phyloP scores from a whole-genome alignment of 2,888 invertebrate genomes.

The Drosophila monieri region DNA sequence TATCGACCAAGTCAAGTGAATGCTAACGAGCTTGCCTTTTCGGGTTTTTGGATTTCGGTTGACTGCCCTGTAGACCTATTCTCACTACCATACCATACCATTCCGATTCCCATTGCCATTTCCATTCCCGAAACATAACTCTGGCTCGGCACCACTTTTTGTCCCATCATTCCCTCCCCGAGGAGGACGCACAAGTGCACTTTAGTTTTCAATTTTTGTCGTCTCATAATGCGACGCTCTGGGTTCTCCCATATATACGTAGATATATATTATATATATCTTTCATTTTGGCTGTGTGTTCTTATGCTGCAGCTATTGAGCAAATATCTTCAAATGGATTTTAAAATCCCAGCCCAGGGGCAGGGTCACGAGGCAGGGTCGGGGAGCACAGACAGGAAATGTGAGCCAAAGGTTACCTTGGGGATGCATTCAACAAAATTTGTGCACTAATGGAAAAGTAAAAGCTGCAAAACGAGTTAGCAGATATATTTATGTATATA shows the following conservation, averaged over 20 bases:
- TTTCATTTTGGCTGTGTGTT: conserved; percentile 27
- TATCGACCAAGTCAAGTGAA: conserved; percentile 38
- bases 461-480: conserved; percentile 57
- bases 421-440: conserved; percentile 68
- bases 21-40: conserved; percentile 50
- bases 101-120: conserved; percentile 6
- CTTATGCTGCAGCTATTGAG: conserved; percentile 44
- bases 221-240: conserved; percentile 67
- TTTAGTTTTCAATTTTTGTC: conserved; percentile 72
- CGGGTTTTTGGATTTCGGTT: conserved; percentile 35
- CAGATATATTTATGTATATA: conserved; percentile 48
- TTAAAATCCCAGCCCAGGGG: conserved; percentile 56
- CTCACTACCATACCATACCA: neutral
- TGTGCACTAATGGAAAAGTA: conserved; percentile 70
- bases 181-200: conserved; percentile 63
- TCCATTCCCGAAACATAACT: conserved; percentile 27
- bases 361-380: conserved; percentile 1
- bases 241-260: conserved; percentile 30
- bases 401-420: conserved; percentile 63
- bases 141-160: conserved; percentile 4
- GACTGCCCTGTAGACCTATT: conserved; percentile 10
- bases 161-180: conserved; percentile 13
- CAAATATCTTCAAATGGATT: conserved; percentile 66
- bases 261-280: conserved; percentile 8
- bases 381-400: conserved; percentile 41